phyloP scores from a whole-genome alignment of 2,113 vertebrate species.

The Aspiorhynchus laticeps region DNA sequence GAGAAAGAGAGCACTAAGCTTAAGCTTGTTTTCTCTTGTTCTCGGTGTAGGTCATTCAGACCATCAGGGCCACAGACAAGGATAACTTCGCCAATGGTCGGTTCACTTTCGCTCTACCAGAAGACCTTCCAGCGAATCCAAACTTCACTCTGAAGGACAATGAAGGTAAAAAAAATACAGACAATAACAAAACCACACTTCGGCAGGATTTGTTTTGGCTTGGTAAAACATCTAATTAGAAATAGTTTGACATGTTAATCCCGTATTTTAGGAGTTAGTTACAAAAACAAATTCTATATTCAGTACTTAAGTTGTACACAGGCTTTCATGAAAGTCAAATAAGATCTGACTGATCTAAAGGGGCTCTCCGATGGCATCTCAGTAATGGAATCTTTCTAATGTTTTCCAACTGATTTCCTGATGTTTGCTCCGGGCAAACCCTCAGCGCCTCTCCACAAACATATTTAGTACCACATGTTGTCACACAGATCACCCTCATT shows the following conservation, averaged over 20 bases:
- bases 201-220: neutral
- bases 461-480: constrained; percentile 53
- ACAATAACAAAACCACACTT: neutral
- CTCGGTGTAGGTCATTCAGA: constrained; percentile 82
- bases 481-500: constrained; percentile 42
- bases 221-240: neutral
- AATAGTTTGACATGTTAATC: neutral
- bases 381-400: constrained; percentile 48
- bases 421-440: constrained; percentile 51
- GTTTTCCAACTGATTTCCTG: constrained; percentile 42
- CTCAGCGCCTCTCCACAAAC: constrained; percentile 46
- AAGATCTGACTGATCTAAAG: constrained; percentile 28
- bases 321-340: constrained; percentile 29
- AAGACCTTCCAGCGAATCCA: constrained; percentile 77
- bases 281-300: constrained; percentile 22
- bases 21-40: neutral
- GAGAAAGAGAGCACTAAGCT: neutral
- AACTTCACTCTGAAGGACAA: constrained; percentile 90
- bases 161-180: constrained; percentile 75
- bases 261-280: neutral
- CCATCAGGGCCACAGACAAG: constrained; percentile 82
- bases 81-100: constrained; percentile 86
- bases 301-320: constrained; percentile 21
- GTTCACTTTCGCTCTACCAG: constrained; percentile 82
- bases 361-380: neutral